phyloP scores from a whole-genome alignment of 2,113 vertebrate species.

The Anser cygnoides region DNA sequence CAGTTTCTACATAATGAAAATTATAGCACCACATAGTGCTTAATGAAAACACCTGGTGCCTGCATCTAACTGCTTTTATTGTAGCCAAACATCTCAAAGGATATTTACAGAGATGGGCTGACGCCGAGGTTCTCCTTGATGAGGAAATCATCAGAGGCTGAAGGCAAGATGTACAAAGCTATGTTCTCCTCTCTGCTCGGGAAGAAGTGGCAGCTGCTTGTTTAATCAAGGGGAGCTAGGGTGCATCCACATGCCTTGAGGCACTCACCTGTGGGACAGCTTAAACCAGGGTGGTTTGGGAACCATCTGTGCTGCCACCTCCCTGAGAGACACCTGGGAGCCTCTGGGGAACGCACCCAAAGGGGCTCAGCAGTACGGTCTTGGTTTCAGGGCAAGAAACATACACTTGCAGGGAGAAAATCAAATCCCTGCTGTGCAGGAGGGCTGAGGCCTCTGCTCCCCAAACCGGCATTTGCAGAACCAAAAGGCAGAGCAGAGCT shows the following conservation, averaged over 20 bases:
- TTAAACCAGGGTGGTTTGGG: background rate
- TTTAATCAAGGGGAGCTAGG: background rate
- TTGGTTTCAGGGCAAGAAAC: background rate
- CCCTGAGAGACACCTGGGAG: background rate
- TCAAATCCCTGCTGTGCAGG: background rate
- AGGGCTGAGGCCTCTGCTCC: background rate
- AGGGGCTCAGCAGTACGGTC: background rate
- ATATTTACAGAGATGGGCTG: background rate
- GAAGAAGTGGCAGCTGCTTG: background rate
- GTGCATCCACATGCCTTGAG: background rate
- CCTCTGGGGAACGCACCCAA: background rate
- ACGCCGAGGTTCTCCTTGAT: background rate
- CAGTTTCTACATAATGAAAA: slow-evolving; percentile 32
- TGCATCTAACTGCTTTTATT: background rate
- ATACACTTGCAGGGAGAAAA: background rate
- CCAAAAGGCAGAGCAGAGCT: background rate
- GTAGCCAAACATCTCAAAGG: background rate
- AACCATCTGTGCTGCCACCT: fast-evolving
- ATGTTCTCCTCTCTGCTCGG: background rate
- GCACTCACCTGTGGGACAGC: background rate
- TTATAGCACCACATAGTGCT: background rate
- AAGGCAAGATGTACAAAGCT: background rate
- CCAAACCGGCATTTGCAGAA: background rate
- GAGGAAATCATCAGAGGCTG: background rate
- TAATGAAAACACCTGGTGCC: background rate